Evolutionary conservation across 1,140 invertebrate species (phyloP).

Genomic region (honey bee (Apis mellifera)): DNA sequence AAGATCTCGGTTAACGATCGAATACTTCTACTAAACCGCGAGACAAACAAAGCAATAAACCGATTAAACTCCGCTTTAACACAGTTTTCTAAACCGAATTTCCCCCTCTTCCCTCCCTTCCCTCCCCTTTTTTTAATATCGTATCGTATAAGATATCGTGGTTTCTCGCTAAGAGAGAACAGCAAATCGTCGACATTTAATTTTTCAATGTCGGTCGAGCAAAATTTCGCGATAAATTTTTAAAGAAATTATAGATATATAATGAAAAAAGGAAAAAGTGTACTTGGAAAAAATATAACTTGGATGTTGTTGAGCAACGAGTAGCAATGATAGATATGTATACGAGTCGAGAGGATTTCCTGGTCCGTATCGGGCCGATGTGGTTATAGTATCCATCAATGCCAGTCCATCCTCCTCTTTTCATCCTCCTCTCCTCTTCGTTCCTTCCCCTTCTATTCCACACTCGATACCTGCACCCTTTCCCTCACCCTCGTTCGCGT

Average conservation of each 20-base stretch:
- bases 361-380: slow-evolving; percentile 37
- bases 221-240: too few relatives aligned
- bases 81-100: background rate
- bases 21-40: background rate
- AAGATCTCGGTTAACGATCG: too few relatives aligned
- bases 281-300: slow-evolving; percentile 8
- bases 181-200: background rate
- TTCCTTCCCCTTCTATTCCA: background rate
- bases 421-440: background rate
- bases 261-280: background rate
- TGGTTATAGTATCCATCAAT: slow-evolving; percentile 32
- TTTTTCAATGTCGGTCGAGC: slow-evolving; percentile 16
- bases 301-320: background rate
- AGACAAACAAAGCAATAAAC: slow-evolving; percentile 19
- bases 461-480: background rate
- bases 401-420: slow-evolving; percentile 20
- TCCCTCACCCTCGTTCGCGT: slow-evolving; percentile 5
- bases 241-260: too few relatives aligned
- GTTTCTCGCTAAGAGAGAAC: background rate
- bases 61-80: background rate
- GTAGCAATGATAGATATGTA: slow-evolving; percentile 12
- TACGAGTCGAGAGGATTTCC: slow-evolving; percentile 55
- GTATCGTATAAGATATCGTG: too few relatives aligned
- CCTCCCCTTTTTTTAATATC: too few relatives aligned
- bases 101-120: too few relatives aligned